These are phyloP conservation scores for Tympanoctomys barrerae DNA, from an alignment of 2,797 vertebrate species.

Conservation along the genomic window DNA sequence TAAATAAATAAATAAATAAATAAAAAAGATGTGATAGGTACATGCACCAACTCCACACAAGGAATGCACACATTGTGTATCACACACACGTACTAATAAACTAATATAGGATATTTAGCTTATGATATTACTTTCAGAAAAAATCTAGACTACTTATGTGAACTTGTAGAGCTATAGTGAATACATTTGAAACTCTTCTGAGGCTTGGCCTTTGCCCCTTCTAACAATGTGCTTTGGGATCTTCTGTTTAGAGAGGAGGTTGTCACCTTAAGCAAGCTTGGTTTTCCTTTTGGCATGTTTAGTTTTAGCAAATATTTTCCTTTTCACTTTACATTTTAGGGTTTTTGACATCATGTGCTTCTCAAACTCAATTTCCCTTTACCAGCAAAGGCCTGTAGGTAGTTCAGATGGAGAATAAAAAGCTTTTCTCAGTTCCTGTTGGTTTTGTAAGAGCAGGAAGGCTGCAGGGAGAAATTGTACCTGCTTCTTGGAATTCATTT, in stretches of 20 bases:
- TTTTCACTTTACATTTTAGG: slow-evolving; percentile 74
- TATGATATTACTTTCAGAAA: slow-evolving; percentile 49
- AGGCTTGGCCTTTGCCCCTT: slow-evolving; percentile 37
- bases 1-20: too few species aligned
- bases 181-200: slow-evolving; percentile 10
- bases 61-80: neutral
- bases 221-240: slow-evolving; percentile 15
- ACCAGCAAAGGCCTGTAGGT: slow-evolving; percentile 49
- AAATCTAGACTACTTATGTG: slow-evolving; percentile 49
- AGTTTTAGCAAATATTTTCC: slow-evolving; percentile 70
- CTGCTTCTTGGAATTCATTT: slow-evolving; percentile 77
- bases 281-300: slow-evolving; percentile 64
- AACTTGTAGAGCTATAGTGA: slow-evolving; percentile 1
- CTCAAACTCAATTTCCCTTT: slow-evolving; percentile 63
- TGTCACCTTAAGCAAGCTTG: slow-evolving; percentile 50
- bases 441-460: slow-evolving; percentile 66
- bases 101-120: neutral
- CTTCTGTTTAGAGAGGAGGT: slow-evolving; percentile 7
- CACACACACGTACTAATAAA: neutral
- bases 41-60: neutral
- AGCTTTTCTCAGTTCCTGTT: slow-evolving; percentile 60
- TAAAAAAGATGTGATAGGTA: neutral
- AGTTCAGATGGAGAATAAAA: slow-evolving; percentile 71
- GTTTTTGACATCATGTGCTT: slow-evolving; percentile 74
- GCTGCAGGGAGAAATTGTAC: slow-evolving; percentile 54